A percentile compares a stretch with the other conserved stretches of the same genome.
phyloP scores from a whole-genome alignment of 2,113 vertebrate species.

The Deroptyus accipitrinus region DNA sequence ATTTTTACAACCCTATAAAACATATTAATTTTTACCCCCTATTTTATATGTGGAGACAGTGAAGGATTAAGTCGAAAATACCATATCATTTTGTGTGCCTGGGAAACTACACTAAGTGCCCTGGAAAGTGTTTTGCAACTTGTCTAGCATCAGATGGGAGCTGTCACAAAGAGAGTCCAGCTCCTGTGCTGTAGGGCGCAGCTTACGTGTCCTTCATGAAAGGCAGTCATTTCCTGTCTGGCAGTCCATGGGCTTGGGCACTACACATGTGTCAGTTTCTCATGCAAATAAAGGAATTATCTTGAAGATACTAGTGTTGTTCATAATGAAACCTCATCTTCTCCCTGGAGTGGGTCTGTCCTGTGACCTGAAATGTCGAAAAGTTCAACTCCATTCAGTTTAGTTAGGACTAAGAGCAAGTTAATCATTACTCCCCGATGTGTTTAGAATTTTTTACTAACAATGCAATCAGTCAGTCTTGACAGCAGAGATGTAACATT shows the following conservation, averaged over 20 bases:
- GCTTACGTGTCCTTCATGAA: accelerated
- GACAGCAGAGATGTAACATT: not conserved
- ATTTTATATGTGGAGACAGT: not conserved
- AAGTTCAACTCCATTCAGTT: not conserved
- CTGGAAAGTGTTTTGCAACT: not conserved
- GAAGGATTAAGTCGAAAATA: not conserved
- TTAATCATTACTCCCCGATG: not conserved
- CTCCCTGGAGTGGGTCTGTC: not conserved
- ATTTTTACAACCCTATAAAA: not conserved
- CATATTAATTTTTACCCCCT: not conserved
- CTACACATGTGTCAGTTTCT: accelerated
- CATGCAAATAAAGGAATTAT: not conserved
- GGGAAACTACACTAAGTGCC: not conserved
- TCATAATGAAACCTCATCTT: not conserved
- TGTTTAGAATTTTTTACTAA: not conserved
- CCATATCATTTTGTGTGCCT: not conserved
- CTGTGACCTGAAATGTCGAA: not conserved
- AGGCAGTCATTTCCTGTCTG: not conserved
- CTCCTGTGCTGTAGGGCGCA: not conserved
- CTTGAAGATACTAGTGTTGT: not conserved
- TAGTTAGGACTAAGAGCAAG: not conserved
- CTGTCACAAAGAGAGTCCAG: not conserved
- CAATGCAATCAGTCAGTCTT: not conserved
- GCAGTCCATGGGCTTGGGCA: not conserved
- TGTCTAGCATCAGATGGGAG: not conserved